phyloP scores from a whole-genome alignment of 2,888 invertebrate genomes.

The Drosophila incognita region DNA sequence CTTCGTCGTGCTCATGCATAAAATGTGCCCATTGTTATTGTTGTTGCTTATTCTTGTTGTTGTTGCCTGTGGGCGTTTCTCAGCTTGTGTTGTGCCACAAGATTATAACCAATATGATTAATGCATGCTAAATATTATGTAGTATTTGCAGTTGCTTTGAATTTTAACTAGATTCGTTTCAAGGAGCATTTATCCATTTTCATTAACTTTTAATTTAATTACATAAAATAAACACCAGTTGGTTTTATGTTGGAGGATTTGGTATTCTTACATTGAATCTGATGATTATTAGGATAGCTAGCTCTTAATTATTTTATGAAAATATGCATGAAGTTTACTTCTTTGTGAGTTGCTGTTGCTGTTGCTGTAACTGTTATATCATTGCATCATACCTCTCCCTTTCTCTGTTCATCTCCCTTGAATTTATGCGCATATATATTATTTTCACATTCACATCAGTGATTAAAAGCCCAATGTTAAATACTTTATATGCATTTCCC shows the following conservation, averaged over 20 bases:
- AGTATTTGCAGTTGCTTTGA: slow-evolving; percentile 1
- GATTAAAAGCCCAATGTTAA: background rate
- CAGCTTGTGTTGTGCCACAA: slow-evolving; percentile 14
- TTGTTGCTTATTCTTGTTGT: slow-evolving; percentile 13
- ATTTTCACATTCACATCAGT: background rate
- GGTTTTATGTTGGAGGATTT: background rate
- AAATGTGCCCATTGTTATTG: slow-evolving; percentile 40
- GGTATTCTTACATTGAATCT: background rate
- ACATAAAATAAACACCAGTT: too few species aligned
- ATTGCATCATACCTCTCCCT: background rate
- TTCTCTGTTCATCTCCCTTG: background rate
- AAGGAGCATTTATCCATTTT: background rate
- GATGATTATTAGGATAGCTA: background rate
- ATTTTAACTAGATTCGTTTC: background rate
- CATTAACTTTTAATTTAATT: background rate
- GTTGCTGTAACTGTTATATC: background rate
- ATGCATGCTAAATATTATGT: slow-evolving; percentile 23
- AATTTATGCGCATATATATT: background rate
- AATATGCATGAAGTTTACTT: background rate
- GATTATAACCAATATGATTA: slow-evolving; percentile 43
- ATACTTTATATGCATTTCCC: background rate
- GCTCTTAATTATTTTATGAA: background rate
- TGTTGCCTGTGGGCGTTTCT: slow-evolving; percentile 9
- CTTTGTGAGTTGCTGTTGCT: background rate
- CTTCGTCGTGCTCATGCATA: slow-evolving; percentile 65